Percentiles rank a stretch among this genome's conserved stretches.
Conservation (phyloP, 2,888 invertebrate genomes). For the Epiblema foenella region DNA sequence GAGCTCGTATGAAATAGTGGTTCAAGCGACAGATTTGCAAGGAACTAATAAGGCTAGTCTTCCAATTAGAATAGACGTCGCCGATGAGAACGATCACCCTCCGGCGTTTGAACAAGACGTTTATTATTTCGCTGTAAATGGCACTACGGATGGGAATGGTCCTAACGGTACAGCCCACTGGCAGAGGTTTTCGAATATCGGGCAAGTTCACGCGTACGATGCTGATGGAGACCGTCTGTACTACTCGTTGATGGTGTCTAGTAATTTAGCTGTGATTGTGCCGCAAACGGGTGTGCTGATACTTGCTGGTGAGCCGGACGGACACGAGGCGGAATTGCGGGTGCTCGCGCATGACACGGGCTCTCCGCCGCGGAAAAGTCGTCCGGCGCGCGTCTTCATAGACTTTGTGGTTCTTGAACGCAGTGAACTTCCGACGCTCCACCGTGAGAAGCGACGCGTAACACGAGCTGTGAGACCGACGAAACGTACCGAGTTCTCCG, state of each 20-base stretch:
- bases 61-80: conserved; percentile 90
- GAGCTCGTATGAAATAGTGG: conserved; percentile 88
- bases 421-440: conserved; percentile 86
- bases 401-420: conserved; percentile 87
- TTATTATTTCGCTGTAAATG: conserved; percentile 91
- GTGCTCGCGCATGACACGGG: conserved; percentile 94
- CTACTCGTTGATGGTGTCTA: conserved; percentile 92
- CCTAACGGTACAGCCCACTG: conserved; percentile 87
- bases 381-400: conserved; percentile 90
- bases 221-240: conserved; percentile 96
- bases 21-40: conserved; percentile 92
- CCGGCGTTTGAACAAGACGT: conserved; percentile 92
- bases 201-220: conserved; percentile 94
- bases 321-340: conserved; percentile 88
- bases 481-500: conserved; percentile 95
- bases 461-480: conserved; percentile 97
- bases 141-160: conserved; percentile 84
- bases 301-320: conserved; percentile 90
- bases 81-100: conserved; percentile 96
- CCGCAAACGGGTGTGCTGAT: conserved; percentile 97
- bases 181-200: conserved; percentile 93
- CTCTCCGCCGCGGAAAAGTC: conserved; percentile 88
- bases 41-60: conserved; percentile 92
- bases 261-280: conserved; percentile 93
- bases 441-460: conserved; percentile 90